Evolutionary conservation across 2,797 vertebrate species (phyloP).

Genomic region (Falco naumanni): DNA sequence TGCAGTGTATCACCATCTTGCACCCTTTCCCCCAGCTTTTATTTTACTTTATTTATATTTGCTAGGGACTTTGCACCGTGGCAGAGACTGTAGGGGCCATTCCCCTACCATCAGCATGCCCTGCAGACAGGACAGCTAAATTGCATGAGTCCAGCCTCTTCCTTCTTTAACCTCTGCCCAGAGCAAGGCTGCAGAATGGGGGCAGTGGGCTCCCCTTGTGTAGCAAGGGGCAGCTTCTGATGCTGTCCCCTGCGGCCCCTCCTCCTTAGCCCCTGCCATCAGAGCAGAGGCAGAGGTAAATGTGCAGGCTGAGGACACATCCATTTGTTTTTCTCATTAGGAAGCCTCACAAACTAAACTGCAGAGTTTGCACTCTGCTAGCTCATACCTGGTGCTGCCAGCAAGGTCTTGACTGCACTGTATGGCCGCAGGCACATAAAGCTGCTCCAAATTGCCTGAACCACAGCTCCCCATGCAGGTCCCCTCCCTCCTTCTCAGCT

Average conservation of each 20-base stretch:
- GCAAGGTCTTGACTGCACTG: not conserved
- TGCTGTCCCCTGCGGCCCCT: not conserved
- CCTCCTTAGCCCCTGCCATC: not conserved
- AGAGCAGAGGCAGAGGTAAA: not conserved
- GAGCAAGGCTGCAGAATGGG: not conserved
- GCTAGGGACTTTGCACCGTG: not conserved
- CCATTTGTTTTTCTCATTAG: not conserved
- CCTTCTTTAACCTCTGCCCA: not conserved
- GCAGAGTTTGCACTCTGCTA: accelerated
- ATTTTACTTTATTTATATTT: not conserved
- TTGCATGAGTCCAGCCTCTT: not conserved
- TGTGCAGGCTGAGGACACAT: not conserved
- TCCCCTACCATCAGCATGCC: not conserved
- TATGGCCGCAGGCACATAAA: accelerated
- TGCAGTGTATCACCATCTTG: not conserved
- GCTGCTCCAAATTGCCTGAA: not conserved
- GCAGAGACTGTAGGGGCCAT: not conserved
- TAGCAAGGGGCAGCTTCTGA: not conserved
- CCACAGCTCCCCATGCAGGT: not conserved
- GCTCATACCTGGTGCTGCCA: not conserved
- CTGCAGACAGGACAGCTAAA: not conserved
- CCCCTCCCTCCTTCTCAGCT: slow-evolving; percentile 18
- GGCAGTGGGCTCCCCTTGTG: not conserved
- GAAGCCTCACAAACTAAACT: not conserved
- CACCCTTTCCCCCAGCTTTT: not conserved